phyloP scores from a whole-genome alignment of 2,797 vertebrate species.

The Zenarchopterus dispar region DNA sequence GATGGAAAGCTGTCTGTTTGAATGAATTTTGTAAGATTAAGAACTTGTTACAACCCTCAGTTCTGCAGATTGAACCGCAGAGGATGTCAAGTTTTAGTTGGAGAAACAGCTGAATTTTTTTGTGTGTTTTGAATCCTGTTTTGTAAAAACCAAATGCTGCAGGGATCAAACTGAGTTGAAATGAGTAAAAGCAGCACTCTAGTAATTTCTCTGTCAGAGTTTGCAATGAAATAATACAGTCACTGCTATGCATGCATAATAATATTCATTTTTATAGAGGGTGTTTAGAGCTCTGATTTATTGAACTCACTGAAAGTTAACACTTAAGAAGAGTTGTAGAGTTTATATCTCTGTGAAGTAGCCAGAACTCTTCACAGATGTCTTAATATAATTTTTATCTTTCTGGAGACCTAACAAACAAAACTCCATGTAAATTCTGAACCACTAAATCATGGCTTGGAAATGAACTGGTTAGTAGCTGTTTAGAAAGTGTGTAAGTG shows the following conservation, averaged over 20 bases:
- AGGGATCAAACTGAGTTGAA: constrained; percentile 31
- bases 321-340: neutral
- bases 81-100: constrained; percentile 20
- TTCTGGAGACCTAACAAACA: neutral
- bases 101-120: constrained; percentile 34
- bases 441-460: constrained; percentile 1
- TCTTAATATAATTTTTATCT: neutral
- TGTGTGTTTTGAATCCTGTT: constrained; percentile 35
- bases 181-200: constrained; percentile 41
- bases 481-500: neutral
- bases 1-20: constrained; percentile 33
- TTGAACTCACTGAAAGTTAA: constrained; percentile 25
- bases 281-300: neutral
- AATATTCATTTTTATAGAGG: constrained; percentile 11
- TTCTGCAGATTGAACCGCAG: constrained; percentile 5
- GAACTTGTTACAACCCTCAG: constrained; percentile 27
- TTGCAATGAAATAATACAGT: constrained; percentile 5
- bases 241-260: neutral
- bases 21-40: constrained; percentile 26
- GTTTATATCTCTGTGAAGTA: neutral
- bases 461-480: neutral
- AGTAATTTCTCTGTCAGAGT: constrained; percentile 23
- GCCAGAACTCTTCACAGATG: constrained; percentile 6
- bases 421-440: neutral
- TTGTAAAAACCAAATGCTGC: constrained; percentile 12